These are phyloP conservation scores for Machimus rusticus DNA, from an alignment of 2,888 invertebrate genomes.

Conservation along the genomic window DNA sequence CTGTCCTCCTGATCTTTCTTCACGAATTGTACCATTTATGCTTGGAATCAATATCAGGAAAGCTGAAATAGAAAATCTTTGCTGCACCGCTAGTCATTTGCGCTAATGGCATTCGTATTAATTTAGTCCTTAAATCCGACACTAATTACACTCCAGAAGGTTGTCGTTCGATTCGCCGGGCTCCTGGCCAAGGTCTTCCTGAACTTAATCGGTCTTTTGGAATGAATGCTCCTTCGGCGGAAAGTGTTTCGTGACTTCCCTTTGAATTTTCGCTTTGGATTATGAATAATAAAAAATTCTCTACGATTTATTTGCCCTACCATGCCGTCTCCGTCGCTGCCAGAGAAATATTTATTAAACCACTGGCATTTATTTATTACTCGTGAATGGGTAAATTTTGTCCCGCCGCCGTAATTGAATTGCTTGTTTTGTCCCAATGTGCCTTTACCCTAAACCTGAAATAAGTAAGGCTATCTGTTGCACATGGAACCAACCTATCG, in stretches of 20 bases:
- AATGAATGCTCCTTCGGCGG: not conserved
- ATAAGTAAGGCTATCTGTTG: not conserved
- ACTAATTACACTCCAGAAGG: not conserved
- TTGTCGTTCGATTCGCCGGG: not conserved
- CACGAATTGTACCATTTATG: not conserved
- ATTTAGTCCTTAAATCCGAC: not conserved
- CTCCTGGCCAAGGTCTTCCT: not conserved
- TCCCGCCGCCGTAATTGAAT: constrained; percentile 16
- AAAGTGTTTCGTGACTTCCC: not conserved
- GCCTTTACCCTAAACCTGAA: not conserved
- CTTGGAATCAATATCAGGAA: not conserved
- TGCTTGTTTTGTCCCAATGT: not conserved
- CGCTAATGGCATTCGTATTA: not conserved
- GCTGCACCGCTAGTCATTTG: not conserved
- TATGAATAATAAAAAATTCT: not conserved
- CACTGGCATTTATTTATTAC: not conserved
- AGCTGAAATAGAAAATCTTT: not conserved
- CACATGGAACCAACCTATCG: not conserved
- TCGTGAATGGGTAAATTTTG: not conserved
- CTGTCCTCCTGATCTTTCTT: not conserved
- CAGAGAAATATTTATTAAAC: not conserved
- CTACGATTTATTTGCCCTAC: not conserved
- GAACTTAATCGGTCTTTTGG: not conserved
- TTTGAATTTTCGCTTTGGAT: not conserved
- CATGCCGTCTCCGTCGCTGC: not conserved